Evolutionary conservation across 2,888 invertebrate species (phyloP), one percentile per base, ranked within the genome.

Genomic region (Ichneumon xanthorius): DNA sequence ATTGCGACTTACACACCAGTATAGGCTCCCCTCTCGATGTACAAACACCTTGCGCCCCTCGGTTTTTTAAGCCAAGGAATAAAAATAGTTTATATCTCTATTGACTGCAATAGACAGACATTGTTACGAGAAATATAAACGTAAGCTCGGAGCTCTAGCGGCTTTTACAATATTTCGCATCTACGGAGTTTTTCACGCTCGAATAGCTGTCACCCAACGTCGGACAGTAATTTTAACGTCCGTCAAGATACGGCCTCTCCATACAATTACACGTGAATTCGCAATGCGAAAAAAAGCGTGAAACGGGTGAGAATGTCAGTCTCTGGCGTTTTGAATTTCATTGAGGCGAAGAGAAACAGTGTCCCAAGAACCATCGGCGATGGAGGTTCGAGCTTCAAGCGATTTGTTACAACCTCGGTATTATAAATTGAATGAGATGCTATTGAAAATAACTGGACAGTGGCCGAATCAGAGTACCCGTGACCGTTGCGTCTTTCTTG

Each of bases 361-460:
- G 4, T 30, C 4, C 1, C 4, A 0, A 6, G 19, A 22, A 11
- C 11, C 9, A 61, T 61, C 16, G 14, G 19, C n/a, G 72, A 72
- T 50, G 33, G 14, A 11, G 19, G 4, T 37, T 55, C 72, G 11
- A 55, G 72, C 4, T 2, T 40, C 37, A 6, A 72, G 55, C 55
- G 72, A 40, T 55, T 33, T 72, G 19, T 72, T 72, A 55, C 19
- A 72, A n/a, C 37, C 37, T 19, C 72, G 58, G 5, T 55, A 72
- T 37, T 72, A 72, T 33, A 55, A 16, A 16, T 6, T 53, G 3
- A 72, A 72, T 22, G 11, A 33, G 5, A 55, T 55, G n/a, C 37
- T 55, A 19, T 9, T 72, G 55, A 37, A 53, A 2, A n/a, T 55
- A 4, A 30, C 33, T 33, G 72, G 72, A 11, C 58, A 37, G 55